These are phyloP conservation scores for Drosophila pachea DNA, from an alignment of 1,140 invertebrate species.

Conservation along the genomic window DNA sequence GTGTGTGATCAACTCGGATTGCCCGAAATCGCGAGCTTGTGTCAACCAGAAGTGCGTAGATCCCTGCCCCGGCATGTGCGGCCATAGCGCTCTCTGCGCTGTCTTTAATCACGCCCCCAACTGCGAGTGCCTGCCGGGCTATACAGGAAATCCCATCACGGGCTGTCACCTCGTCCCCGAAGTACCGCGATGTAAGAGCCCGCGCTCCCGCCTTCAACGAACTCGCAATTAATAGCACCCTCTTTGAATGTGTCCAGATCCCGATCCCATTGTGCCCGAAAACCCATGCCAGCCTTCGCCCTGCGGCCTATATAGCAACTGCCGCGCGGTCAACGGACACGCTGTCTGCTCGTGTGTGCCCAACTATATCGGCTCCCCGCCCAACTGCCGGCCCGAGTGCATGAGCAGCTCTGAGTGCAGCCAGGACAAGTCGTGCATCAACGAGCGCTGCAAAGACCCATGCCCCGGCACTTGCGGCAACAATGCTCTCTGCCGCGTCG, in stretches of 20 bases:
- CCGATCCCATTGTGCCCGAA: slow-evolving; percentile 77
- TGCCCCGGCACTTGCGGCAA: slow-evolving; percentile 87
- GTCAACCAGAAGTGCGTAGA: slow-evolving; percentile 90
- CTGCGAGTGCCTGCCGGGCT: slow-evolving; percentile 87
- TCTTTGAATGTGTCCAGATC: slow-evolving; percentile 59
- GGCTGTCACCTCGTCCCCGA: slow-evolving; percentile 81
- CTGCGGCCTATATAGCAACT: slow-evolving; percentile 86
- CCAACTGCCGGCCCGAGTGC: slow-evolving; percentile 87
- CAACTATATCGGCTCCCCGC: slow-evolving; percentile 85
- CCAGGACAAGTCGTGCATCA: slow-evolving; percentile 85
- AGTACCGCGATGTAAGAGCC: slow-evolving; percentile 55
- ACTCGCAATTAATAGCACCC: slow-evolving; percentile 49
- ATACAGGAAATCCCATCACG: slow-evolving; percentile 86
- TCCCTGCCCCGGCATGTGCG: slow-evolving; percentile 89
- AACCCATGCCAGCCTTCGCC: slow-evolving; percentile 85
- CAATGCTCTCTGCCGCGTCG: slow-evolving; percentile 86
- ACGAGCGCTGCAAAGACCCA: slow-evolving; percentile 87
- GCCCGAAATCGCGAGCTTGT: slow-evolving; percentile 86
- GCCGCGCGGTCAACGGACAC: slow-evolving; percentile 82
- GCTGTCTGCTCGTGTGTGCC: slow-evolving; percentile 86
- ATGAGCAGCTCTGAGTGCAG: slow-evolving; percentile 87
- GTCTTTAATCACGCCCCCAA: slow-evolving; percentile 90
- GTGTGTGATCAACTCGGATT: slow-evolving; percentile 89
- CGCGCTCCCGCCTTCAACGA: slow-evolving; percentile 29
- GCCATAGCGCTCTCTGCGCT: slow-evolving; percentile 88